phyloP scores from a whole-genome alignment of 1,140 invertebrate species.

The Drosophila melanica region DNA sequence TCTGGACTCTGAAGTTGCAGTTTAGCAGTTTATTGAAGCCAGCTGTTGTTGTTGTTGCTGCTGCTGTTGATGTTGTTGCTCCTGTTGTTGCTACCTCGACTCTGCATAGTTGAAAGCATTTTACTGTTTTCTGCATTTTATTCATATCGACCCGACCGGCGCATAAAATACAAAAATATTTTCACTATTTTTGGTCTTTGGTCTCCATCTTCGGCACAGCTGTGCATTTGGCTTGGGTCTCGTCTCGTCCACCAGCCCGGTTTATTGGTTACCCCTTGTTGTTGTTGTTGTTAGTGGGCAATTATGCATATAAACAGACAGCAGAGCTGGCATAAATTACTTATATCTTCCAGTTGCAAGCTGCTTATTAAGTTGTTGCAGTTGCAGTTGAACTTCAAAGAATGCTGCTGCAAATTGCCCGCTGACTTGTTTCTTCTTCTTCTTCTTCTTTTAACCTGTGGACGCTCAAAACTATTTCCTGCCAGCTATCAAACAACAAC shows the following conservation, averaged over 20 bases:
- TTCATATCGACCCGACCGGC: slow-evolving; percentile 60
- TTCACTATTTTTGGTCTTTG: slow-evolving; percentile 70
- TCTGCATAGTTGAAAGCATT: slow-evolving; percentile 63
- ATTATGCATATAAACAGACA: slow-evolving; percentile 58
- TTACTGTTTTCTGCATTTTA: slow-evolving; percentile 72
- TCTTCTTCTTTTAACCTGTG: background rate
- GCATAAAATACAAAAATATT: slow-evolving; percentile 68
- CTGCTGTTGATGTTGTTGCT: slow-evolving; percentile 18
- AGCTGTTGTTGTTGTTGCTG: slow-evolving; percentile 3
- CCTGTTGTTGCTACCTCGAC: slow-evolving; percentile 23
- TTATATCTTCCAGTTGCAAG: slow-evolving; percentile 45
- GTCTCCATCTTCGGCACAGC: slow-evolving; percentile 28
- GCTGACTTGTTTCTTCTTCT: background rate
- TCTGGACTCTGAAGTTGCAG: slow-evolving; percentile 2
- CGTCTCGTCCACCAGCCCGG: slow-evolving; percentile 19
- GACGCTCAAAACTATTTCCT: slow-evolving; percentile 10
- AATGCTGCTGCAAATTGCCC: slow-evolving; percentile 50
- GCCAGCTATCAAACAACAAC: background rate
- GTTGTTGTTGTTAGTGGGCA: slow-evolving; percentile 30
- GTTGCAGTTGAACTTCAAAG: slow-evolving; percentile 56
- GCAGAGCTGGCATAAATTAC: slow-evolving; percentile 54
- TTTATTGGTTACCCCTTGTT: slow-evolving; percentile 36
- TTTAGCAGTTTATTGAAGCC: slow-evolving; percentile 18
- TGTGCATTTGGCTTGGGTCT: slow-evolving; percentile 37
- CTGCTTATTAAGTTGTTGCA: slow-evolving; percentile 74